These are phyloP conservation scores for Cabera pusaria DNA, from an alignment of 2,888 invertebrate species.

Conservation along the genomic window DNA sequence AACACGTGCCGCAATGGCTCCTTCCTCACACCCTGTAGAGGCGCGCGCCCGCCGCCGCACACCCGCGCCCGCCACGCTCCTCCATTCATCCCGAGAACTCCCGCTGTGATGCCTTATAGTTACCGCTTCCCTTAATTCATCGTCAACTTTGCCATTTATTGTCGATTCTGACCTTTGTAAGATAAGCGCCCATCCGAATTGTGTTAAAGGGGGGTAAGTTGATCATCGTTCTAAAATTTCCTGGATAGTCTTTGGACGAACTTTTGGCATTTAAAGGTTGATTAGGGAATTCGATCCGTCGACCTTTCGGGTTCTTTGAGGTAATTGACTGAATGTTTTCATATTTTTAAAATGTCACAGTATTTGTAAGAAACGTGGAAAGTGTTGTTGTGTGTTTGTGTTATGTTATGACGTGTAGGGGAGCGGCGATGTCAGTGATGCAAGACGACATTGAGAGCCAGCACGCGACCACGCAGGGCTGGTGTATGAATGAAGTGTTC, in stretches of 20 bases:
- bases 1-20: conserved; percentile 52
- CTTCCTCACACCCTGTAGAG: conserved; percentile 33
- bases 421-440: conserved; percentile 34
- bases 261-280: conserved; percentile 41
- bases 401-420: conserved; percentile 29
- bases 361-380: too few species aligned
- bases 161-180: conserved; percentile 65
- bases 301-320: conserved; percentile 21
- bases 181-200: conserved; percentile 56
- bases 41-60: conserved; percentile 20
- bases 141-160: conserved; percentile 69
- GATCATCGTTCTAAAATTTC: conserved; percentile 33
- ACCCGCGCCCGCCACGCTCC: conserved; percentile 27
- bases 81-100: conserved; percentile 57
- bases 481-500: conserved; percentile 71
- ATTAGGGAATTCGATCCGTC: conserved; percentile 19
- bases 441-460: conserved; percentile 60
- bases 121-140: conserved; percentile 42
- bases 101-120: conserved; percentile 46
- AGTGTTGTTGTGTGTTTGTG: neutral
- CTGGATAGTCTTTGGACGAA: conserved; percentile 26
- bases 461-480: conserved; percentile 66
- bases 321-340: conserved; percentile 11
- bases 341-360: conserved; percentile 7
- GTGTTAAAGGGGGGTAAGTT: conserved; percentile 34